These are phyloP conservation scores for Dallia pectoralis DNA, from an alignment of 2,797 vertebrate genomes.

Conservation along the genomic window DNA sequence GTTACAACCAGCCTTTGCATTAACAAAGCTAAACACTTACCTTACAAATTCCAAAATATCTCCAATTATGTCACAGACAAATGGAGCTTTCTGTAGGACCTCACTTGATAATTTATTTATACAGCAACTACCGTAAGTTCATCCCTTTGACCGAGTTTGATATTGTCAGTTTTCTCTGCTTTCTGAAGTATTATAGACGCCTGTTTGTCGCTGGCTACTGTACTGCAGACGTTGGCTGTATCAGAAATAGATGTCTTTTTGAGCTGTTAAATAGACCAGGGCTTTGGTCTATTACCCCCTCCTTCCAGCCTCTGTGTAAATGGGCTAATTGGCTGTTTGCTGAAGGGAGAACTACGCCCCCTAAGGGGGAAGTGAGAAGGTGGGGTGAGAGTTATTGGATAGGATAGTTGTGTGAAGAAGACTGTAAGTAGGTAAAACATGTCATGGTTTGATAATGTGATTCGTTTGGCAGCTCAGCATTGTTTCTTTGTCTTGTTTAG, in stretches of 20 bases:
- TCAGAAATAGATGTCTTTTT: slow-evolving; percentile 21
- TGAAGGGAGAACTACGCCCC: slow-evolving; percentile 12
- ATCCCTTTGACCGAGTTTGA: not conserved
- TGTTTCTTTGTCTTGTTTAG: not conserved
- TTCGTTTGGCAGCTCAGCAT: not conserved
- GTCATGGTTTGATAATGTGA: not conserved
- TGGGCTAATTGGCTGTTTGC: slow-evolving; percentile 66
- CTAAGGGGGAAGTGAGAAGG: not conserved
- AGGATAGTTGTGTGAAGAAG: not conserved
- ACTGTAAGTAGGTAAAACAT: not conserved
- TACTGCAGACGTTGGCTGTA: not conserved
- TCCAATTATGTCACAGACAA: not conserved
- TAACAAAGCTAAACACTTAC: not conserved
- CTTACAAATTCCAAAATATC: not conserved
- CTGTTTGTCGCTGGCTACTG: not conserved
- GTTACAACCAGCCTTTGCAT: not conserved
- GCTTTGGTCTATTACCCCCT: slow-evolving; percentile 16
- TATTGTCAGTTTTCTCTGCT: not conserved
- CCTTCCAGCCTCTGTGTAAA: slow-evolving; percentile 38
- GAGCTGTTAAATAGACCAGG: slow-evolving; percentile 44
- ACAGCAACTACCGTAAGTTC: not conserved
- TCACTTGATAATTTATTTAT: not conserved
- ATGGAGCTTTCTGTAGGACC: not conserved
- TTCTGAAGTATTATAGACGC: not conserved
- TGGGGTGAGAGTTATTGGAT: not conserved